Percentiles rank a stretch among this genome's conserved stretches.
phyloP scores from a whole-genome alignment of 2,113 vertebrate species.

The Crotalus tigris region DNA sequence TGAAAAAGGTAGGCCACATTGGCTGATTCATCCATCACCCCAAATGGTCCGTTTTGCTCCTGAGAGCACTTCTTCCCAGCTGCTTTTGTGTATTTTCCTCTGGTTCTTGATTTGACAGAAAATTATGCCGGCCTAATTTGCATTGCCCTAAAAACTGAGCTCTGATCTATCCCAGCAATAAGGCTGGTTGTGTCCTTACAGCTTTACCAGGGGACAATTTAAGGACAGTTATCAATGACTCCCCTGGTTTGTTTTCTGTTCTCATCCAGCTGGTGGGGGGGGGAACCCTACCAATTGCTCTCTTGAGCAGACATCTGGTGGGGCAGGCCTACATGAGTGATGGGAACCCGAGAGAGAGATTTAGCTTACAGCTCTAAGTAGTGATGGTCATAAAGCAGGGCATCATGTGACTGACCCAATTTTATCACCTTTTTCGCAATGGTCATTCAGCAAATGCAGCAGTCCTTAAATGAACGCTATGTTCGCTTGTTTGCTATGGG shows the following conservation, averaged over 20 bases:
- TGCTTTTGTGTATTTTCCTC: not conserved
- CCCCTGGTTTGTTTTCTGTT: not conserved
- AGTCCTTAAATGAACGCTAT: not conserved
- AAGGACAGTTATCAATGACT: not conserved
- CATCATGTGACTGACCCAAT: not conserved
- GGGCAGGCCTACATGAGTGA: not conserved
- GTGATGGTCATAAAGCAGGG: not conserved
- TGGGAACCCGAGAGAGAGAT: not conserved
- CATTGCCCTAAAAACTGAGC: not conserved
- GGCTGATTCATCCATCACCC: not conserved
- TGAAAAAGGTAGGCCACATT: not conserved
- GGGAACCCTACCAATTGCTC: not conserved
- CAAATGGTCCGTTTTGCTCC: not conserved
- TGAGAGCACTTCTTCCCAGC: not conserved
- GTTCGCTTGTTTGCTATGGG: not conserved
- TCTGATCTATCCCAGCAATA: not conserved
- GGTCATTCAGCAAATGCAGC: not conserved
- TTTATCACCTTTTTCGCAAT: not conserved
- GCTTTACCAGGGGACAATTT: not conserved
- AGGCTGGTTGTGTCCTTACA: not conserved
- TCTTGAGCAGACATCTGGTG: not conserved
- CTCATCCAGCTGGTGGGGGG: not conserved
- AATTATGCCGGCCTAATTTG: not conserved
- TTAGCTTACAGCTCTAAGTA: not conserved
- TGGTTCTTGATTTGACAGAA: not conserved